Evolutionary conservation across 2,888 invertebrate species (phyloP), one percentile per base, ranked within the genome.

Genomic region (Euplagia quadripunctaria): DNA sequence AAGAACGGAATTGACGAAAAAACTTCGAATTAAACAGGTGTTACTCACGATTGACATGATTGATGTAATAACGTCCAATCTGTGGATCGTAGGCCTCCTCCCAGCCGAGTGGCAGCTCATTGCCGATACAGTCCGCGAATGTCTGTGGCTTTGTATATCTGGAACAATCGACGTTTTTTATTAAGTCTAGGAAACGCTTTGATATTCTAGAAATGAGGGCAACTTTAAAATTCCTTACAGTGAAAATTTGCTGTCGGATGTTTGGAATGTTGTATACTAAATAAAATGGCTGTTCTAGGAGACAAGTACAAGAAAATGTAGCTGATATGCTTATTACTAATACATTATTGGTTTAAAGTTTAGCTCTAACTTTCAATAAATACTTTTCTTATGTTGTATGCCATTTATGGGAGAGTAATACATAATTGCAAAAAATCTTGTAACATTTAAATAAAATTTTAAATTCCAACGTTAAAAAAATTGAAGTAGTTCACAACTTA

Each of bases 51-150:
- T 98, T 98, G 94, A 98, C 97, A 96, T 99, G 99, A 96, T 99
- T 98, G 96, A 99, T 99, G 96, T 98, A 99, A 96, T 99, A 99
- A 82, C 98, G 97, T 84, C 99, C 99, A 91, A 99, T 98, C 94
- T 98, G 98, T 84, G 98, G 98, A 95, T 99, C 99, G 94, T 98
- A 98, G 68, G 98, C 98, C 96, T 99, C 98, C 95, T 99, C 99
- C 99, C 99, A 99, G 82, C 99, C 99, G 89, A 99, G 97, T 68
- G 99, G 99, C 92, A 99, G 95, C 95, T 99, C 99, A 97, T 99
- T 99, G 90, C 99, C 99, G 91, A 99, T 98, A 96, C 99, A 99
- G 95, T 99, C 99, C 87, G 99, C 99, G 96, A 99, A 99, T 77
- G 98, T 97, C 94, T 98, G 98, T 77, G 99, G 99, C 96, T 99